These are phyloP conservation scores for Lepisosteus osseus DNA, from an alignment of 2,113 vertebrate genomes.

Conservation along the genomic window DNA sequence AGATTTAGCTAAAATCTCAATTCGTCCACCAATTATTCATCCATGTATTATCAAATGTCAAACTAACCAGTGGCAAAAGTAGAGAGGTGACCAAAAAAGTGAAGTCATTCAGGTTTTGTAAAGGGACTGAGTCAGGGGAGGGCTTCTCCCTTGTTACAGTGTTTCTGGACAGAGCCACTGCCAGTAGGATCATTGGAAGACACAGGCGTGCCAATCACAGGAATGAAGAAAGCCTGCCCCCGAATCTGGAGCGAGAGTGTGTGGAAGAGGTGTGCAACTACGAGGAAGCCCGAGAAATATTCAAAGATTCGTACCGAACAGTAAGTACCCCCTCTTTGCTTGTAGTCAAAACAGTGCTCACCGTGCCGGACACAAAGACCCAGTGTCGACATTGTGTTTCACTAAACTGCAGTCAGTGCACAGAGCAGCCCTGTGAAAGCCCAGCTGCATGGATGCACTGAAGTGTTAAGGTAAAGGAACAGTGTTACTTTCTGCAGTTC, in stretches of 20 bases:
- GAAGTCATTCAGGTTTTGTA: too few relatives aligned
- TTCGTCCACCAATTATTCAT: too few relatives aligned
- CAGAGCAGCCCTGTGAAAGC: too few relatives aligned
- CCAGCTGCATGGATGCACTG: background rate
- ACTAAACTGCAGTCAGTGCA: too few relatives aligned
- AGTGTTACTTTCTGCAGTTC: background rate
- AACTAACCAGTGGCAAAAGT: too few relatives aligned
- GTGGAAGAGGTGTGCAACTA: slow-evolving; percentile 76
- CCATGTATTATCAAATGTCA: too few relatives aligned
- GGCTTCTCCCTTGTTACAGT: slow-evolving; percentile 34
- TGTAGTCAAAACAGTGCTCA: slow-evolving; percentile 9
- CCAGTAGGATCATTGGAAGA: slow-evolving; percentile 53
- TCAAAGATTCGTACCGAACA: slow-evolving; percentile 72
- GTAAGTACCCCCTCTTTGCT: slow-evolving; percentile 51
- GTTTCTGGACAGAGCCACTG: slow-evolving; percentile 61
- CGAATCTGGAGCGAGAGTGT: slow-evolving; percentile 77
- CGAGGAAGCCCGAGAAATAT: slow-evolving; percentile 78
- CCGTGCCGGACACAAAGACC: background rate
- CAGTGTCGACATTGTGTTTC: background rate
- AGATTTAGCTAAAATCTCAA: too few relatives aligned
- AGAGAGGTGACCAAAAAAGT: too few relatives aligned
- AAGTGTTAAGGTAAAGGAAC: background rate
- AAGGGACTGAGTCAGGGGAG: too few relatives aligned
- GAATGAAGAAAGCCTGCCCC: slow-evolving; percentile 46
- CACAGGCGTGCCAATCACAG: slow-evolving; percentile 49